These are phyloP conservation scores for Syngnathus typhle DNA, from an alignment of 2,113 vertebrate genomes.

Conservation along the genomic window DNA sequence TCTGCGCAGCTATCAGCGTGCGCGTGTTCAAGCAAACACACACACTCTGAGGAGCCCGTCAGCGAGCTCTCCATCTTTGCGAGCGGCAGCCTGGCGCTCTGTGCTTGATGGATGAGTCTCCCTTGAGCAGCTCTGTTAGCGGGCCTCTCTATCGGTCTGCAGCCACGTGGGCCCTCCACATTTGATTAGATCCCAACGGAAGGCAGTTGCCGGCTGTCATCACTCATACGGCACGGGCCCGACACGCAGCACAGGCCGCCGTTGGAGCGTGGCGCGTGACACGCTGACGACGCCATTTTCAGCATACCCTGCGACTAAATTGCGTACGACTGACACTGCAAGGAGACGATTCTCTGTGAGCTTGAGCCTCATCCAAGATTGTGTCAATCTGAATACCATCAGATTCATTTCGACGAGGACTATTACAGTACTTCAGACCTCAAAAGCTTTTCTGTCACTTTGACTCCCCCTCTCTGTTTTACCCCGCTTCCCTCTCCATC, in stretches of 20 bases:
- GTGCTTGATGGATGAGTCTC: conserved; percentile 68
- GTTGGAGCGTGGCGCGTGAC: conserved; percentile 40
- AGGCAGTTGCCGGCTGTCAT: conserved; percentile 64
- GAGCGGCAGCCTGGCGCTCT: conserved; percentile 51
- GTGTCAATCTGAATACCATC: conserved; percentile 51
- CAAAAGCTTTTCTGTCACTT: conserved; percentile 37
- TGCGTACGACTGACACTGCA: conserved; percentile 42
- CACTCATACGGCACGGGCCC: conserved; percentile 52
- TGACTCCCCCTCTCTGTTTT: conserved; percentile 5
- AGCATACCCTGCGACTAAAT: conserved; percentile 47
- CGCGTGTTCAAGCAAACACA: conserved; percentile 22
- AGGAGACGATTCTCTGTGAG: conserved; percentile 32
- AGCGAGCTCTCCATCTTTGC: conserved; percentile 63
- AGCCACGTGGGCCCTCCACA: conserved; percentile 62
- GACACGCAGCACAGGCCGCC: conserved; percentile 48
- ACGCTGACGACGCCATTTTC: conserved; percentile 53
- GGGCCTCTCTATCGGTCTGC: conserved; percentile 64
- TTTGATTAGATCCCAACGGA: conserved; percentile 71
- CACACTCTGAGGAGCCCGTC: conserved; percentile 44
- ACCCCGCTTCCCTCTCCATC: neutral
- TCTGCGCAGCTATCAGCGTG: conserved; percentile 25
- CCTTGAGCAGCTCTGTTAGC: conserved; percentile 68
- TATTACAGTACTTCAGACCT: conserved; percentile 43
- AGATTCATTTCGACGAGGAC: conserved; percentile 46
- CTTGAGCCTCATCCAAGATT: conserved; percentile 33